phyloP scores from a whole-genome alignment of 2,797 vertebrate genomes.

The Tiaroga cobitis region DNA sequence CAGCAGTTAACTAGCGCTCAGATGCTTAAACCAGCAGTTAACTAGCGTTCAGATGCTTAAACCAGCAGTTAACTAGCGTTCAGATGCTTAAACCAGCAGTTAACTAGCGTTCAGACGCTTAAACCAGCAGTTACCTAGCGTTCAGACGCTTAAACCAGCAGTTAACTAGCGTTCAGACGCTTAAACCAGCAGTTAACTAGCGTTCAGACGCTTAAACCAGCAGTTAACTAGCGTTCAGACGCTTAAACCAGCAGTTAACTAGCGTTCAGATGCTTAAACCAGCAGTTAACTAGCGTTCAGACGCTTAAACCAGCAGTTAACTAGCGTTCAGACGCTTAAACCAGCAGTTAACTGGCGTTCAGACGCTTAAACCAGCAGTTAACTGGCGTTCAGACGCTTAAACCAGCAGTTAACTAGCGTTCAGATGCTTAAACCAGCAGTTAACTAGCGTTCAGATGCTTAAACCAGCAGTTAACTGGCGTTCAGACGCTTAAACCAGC shows the following conservation, averaged over 20 bases:
- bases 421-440: no score
- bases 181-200: neutral
- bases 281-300: neutral
- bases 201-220: neutral
- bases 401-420: neutral
- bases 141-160: no score
- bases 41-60: neutral
- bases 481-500: no score
- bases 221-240: neutral
- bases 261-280: neutral
- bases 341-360: neutral
- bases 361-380: neutral
- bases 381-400: neutral
- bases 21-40: neutral
- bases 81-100: no score
- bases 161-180: neutral
- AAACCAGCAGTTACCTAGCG: neutral
- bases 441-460: rapidly evolving
- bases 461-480: neutral
- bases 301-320: neutral
- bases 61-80: neutral
- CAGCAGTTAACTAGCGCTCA: neutral
- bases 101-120: neutral
- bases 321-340: neutral
- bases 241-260: neutral